A percentile compares a stretch with the other conserved stretches of the same genome.
Evolutionary conservation across 1,140 invertebrate genomes (phyloP).

Genomic region (Apis dorsata): DNA sequence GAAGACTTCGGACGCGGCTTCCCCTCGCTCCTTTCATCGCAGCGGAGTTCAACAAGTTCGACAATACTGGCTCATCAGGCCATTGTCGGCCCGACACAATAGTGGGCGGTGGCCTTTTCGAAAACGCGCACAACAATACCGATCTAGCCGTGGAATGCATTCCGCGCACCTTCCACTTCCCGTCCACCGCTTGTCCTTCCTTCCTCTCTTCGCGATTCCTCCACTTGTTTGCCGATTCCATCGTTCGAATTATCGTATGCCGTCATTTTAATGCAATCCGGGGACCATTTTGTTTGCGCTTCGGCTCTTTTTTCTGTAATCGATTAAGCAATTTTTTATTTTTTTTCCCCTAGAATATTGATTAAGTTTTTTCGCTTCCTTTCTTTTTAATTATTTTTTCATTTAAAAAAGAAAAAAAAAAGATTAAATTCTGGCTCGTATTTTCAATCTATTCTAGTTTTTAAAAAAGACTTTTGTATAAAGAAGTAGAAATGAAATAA

Average conservation of each 20-base stretch:
- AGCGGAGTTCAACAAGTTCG: slow-evolving; percentile 59
- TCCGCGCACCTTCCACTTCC: slow-evolving; percentile 5
- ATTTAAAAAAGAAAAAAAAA: too few relatives aligned
- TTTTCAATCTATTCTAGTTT: too few relatives aligned
- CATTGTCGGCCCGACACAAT: slow-evolving; percentile 65
- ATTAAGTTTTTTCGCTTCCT: too few relatives aligned
- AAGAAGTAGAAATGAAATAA: too few relatives aligned
- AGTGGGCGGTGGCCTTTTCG: slow-evolving; percentile 41
- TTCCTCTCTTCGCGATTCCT: neutral
- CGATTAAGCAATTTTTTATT: too few relatives aligned
- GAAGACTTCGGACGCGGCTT: neutral
- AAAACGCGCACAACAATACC: slow-evolving; percentile 57
- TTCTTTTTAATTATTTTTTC: too few relatives aligned
- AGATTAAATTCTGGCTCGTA: too few relatives aligned
- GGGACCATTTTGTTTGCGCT: neutral
- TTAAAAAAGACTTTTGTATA: too few relatives aligned
- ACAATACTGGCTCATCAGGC: slow-evolving; percentile 67
- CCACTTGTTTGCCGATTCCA: neutral
- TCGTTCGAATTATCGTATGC: neutral
- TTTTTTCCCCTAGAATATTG: too few relatives aligned
- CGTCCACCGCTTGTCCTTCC: neutral
- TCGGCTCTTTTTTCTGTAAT: neutral
- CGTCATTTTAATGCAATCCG: neutral
- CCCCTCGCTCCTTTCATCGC: slow-evolving; percentile 16
- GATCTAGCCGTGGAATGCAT: slow-evolving; percentile 33